A percentile compares a stretch with the other conserved stretches of the same genome.
phyloP scores from a whole-genome alignment of 2,113 vertebrate species.

The Ctenodactylus gundi region DNA sequence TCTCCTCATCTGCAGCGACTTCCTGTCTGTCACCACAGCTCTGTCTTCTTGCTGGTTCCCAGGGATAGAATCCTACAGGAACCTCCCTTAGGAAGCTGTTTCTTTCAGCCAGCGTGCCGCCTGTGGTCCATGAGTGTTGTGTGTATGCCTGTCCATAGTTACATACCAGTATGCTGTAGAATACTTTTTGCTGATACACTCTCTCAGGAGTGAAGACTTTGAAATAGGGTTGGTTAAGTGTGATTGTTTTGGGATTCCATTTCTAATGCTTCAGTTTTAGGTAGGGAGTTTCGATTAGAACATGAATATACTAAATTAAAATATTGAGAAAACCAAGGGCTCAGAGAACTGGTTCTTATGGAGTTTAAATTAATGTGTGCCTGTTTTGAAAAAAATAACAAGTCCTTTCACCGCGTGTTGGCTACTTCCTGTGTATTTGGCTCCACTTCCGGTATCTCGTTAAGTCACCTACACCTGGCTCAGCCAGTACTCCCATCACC shows the following conservation, averaged over 20 bases:
- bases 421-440: fast-evolving
- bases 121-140: background rate
- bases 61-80: background rate
- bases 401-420: fast-evolving
- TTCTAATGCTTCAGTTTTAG: background rate
- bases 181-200: background rate
- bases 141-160: fast-evolving
- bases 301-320: background rate
- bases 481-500: background rate
- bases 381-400: fast-evolving
- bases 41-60: background rate
- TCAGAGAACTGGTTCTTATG: background rate
- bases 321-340: background rate
- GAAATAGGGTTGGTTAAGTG: background rate
- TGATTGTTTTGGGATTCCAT: background rate
- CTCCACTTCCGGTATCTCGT: fast-evolving
- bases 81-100: background rate
- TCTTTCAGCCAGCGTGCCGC: fast-evolving
- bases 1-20: background rate
- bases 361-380: background rate
- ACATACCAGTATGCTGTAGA: fast-evolving
- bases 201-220: background rate
- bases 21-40: fast-evolving
- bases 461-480: fast-evolving
- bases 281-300: background rate